A percentile compares a stretch with the other conserved stretches of the same genome.
Evolutionary conservation across 2,113 vertebrate genomes (phyloP).

Genomic region (Miniopterus natalensis): DNA sequence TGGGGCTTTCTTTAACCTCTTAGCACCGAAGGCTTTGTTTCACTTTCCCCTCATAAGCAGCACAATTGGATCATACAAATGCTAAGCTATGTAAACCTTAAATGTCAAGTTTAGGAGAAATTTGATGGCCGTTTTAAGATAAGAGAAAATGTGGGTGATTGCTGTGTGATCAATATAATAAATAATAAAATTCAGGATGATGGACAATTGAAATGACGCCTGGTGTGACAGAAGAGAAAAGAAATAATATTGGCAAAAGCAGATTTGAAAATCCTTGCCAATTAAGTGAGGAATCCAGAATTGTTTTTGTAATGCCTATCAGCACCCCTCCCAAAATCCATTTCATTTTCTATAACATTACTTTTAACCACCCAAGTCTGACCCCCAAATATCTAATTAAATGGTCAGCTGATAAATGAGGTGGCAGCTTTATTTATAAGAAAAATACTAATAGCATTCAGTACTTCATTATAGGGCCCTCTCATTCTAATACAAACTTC

Average conservation of each 20-base stretch:
- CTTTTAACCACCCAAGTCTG: background rate
- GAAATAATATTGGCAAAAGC: background rate
- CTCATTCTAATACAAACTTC: background rate
- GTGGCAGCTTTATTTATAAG: background rate
- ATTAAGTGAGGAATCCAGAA: background rate
- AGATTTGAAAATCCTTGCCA: slow-evolving; percentile 22
- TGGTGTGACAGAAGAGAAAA: background rate
- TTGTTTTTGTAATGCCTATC: background rate
- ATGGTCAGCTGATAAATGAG: background rate
- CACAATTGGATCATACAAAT: background rate
- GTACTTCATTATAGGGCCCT: background rate
- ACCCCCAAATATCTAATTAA: background rate
- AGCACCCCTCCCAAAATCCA: background rate
- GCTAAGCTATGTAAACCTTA: background rate
- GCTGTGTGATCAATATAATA: background rate
- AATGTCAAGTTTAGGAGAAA: background rate
- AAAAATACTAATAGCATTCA: background rate
- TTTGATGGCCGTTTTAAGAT: slow-evolving; percentile 13
- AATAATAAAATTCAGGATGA: slow-evolving; percentile 4
- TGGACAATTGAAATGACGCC: background rate
- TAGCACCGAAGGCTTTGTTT: background rate
- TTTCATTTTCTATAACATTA: background rate
- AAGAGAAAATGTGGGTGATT: background rate
- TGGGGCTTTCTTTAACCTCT: background rate
- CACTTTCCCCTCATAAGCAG: background rate